Conservation (phyloP, 2,888 invertebrate species). For the Monopis laevigella region DNA sequence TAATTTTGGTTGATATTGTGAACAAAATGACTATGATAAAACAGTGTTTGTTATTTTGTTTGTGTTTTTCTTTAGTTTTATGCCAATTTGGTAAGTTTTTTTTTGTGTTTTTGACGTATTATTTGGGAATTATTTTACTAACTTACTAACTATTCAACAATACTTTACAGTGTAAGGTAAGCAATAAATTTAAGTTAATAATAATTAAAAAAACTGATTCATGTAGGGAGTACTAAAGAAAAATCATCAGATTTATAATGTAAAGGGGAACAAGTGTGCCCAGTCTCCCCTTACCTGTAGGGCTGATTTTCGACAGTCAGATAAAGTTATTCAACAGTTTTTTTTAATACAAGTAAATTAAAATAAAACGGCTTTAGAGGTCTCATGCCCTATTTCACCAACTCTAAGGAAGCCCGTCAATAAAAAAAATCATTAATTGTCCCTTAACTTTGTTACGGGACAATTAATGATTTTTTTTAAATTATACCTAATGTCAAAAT, state of each 20-base stretch:
- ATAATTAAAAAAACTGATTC: no score
- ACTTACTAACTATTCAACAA: no score
- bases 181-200: no score
- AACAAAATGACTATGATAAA: constrained; percentile 25
- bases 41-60: constrained; percentile 31
- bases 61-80: constrained; percentile 31
- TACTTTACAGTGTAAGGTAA: no score
- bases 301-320: background rate
- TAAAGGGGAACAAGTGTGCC: background rate
- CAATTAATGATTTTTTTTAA: background rate
- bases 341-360: no score
- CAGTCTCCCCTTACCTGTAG: background rate
- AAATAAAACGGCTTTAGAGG: no score
- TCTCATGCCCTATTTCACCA: no score
- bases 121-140: no score
- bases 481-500: background rate
- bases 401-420: background rate
- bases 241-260: background rate
- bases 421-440: no score
- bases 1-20: constrained; percentile 17
- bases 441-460: no score
- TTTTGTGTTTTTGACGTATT: background rate
- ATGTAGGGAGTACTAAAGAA: no score
- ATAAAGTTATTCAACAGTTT: no score
- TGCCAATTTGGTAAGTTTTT: constrained; percentile 36